These are phyloP conservation scores for Leuciscus waleckii DNA, from an alignment of 2,797 vertebrate genomes.

Conservation along the genomic window DNA sequence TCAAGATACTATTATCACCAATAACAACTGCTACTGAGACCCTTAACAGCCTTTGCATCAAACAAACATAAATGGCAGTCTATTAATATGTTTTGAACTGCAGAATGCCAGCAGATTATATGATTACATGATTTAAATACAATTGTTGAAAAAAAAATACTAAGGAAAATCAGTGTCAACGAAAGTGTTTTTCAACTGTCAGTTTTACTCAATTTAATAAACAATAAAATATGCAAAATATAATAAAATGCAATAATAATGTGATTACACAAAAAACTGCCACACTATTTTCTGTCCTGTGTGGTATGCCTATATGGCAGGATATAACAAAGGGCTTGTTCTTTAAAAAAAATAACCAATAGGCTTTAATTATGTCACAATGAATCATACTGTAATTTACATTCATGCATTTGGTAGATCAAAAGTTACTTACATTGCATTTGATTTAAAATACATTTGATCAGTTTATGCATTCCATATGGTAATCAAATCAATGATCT, in stretches of 20 bases:
- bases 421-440: neutral
- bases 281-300: neutral
- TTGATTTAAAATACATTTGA: neutral
- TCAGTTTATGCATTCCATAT: neutral
- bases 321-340: neutral
- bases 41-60: constrained; percentile 20
- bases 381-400: neutral
- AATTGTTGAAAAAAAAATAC: neutral
- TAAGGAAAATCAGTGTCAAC: neutral
- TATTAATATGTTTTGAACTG: neutral
- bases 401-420: neutral
- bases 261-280: neutral
- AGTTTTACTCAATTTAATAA: neutral
- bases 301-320: neutral
- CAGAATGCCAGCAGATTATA: neutral
- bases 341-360: neutral
- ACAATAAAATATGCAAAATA: neutral
- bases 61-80: neutral
- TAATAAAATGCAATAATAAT: neutral
- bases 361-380: neutral
- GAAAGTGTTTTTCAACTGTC: neutral
- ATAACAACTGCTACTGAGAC: constrained; percentile 20
- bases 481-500: no score
- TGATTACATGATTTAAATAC: neutral
- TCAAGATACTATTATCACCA: constrained; percentile 36